Evolutionary conservation across 2,888 invertebrate genomes (phyloP).

Genomic region (Idaea straminata): DNA sequence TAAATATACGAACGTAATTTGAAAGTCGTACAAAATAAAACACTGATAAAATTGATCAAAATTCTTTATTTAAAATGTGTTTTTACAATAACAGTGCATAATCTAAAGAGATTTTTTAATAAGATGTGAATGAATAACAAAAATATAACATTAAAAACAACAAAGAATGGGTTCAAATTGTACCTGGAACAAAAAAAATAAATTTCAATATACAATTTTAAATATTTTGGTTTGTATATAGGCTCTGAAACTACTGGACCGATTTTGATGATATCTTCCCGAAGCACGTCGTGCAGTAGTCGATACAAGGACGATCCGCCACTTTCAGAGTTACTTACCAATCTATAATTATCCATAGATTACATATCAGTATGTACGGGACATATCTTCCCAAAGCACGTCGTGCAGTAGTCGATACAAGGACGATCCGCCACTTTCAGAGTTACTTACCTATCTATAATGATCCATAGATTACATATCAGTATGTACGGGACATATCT

Average conservation of each 20-base stretch:
- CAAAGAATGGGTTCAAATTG: slow-evolving; percentile 30
- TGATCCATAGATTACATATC: slow-evolving; percentile 23
- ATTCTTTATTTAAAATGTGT: slow-evolving; percentile 1
- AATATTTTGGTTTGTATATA: not conserved
- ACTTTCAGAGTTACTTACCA: slow-evolving; percentile 7
- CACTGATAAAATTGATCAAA: not conserved
- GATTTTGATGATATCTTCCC: too few relatives aligned
- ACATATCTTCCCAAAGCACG: too few relatives aligned
- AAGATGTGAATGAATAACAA: slow-evolving; percentile 10
- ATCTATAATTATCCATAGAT: slow-evolving; percentile 7
- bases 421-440: not conserved
- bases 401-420: too few relatives aligned
- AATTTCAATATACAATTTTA: not conserved
- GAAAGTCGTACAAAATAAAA: not conserved
- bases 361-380: slow-evolving; percentile 36
- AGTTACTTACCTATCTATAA: slow-evolving; percentile 6
- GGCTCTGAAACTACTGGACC: too few relatives aligned
- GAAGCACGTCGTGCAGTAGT: too few relatives aligned
- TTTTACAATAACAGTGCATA: slow-evolving; percentile 15
- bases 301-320: not conserved
- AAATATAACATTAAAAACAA: slow-evolving; percentile 21
- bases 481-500: slow-evolving; percentile 41
- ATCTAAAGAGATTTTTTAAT: slow-evolving; percentile 12
- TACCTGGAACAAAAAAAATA: slow-evolving; percentile 31
- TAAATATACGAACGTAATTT: too few relatives aligned